Percentiles rank a stretch among this genome's conserved stretches.
Evolutionary conservation across 2,888 invertebrate species (phyloP).

Genomic region (Caprella mutica): DNA sequence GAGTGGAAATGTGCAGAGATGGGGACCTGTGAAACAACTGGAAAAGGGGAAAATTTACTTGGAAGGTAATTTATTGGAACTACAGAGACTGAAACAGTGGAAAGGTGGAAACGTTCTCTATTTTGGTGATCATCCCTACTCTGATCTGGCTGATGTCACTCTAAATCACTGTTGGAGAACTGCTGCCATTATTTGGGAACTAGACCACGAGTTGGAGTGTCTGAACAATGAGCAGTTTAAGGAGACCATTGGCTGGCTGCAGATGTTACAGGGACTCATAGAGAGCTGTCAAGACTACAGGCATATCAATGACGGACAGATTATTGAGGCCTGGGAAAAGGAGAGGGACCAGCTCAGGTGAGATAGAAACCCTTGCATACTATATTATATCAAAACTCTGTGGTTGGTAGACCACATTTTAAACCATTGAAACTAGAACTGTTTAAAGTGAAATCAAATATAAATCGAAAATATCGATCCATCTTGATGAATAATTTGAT

Average conservation of each 20-base stretch:
- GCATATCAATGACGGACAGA: conserved; percentile 53
- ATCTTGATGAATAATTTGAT: too few relatives aligned
- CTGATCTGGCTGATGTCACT: conserved; percentile 90
- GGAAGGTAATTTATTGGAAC: conserved; percentile 77
- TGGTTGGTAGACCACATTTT: too few relatives aligned
- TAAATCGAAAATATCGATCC: too few relatives aligned
- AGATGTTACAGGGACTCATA: conserved; percentile 78
- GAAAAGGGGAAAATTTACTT: conserved; percentile 84
- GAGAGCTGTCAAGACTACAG: conserved; percentile 77
- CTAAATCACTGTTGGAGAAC: conserved; percentile 94
- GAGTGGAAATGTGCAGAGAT: conserved; percentile 65
- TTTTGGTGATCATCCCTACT: conserved; percentile 97
- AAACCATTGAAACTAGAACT: too few relatives aligned
- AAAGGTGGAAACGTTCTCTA: conserved; percentile 82
- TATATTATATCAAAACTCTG: too few relatives aligned
- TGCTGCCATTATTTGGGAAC: conserved; percentile 89
- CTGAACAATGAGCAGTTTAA: conserved; percentile 73
- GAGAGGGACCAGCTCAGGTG: conserved; percentile 67
- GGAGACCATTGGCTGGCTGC: conserved; percentile 77
- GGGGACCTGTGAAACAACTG: conserved; percentile 77
- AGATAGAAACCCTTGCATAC: too few relatives aligned
- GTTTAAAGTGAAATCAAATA: too few relatives aligned
- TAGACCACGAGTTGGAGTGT: conserved; percentile 85
- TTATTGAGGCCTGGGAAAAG: conserved; percentile 63
- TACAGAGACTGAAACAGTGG: conserved; percentile 89